Base-by-base conservation (phyloP, 23 tunicate species). In the Phallusia fumigata region DNA sequence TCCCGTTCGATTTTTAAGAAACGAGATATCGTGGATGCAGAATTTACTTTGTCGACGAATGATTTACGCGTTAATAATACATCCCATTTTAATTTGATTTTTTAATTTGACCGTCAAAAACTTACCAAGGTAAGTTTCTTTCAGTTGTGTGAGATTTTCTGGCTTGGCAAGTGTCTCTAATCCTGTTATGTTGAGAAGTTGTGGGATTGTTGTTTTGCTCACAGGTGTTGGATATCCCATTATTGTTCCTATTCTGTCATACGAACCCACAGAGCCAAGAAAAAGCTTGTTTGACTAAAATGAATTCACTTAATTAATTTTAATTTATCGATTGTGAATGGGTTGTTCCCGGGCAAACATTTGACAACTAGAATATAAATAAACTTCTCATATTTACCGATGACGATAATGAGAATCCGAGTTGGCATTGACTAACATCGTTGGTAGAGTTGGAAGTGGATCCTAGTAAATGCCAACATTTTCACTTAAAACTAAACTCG, bases 71-170 rank as follows among this genome's bases (percentile, higher is more conserved):
- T 15, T 73, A 30, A 73, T 15, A n/a, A n/a, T n/a, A n/a, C n/a
- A n/a, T n/a, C n/a, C n/a, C n/a, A n/a, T n/a, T n/a, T n/a, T 40
- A 3, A 40, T 40, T 40, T 40, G 47, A 5, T 40, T 3, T 40
- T 40, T 40, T 40, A 40, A 40, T 40, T 40, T 40, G 10, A 40
- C 10, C 10, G 5, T 40, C 47, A 40, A 36, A 32, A 8, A 5
- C 30, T 19, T 79, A 79, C 83, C 83, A 15, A 52, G 73, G 30
- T 79, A 79, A 0, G 73, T 30, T 26, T 79, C 83, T 31, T 52
- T 35, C 33, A 52, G 3, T 3, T 32, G 33, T 31, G 83, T 52
- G 18, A 51, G 44, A 52, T 79, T 52, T 47, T 35, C 83, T 28
- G 83, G 44, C 5, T 45, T 35, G 3, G 36, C 36, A 16, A 79